These are phyloP conservation scores for Eilema caniola DNA, from an alignment of 2,888 invertebrate species.

Conservation along the genomic window DNA sequence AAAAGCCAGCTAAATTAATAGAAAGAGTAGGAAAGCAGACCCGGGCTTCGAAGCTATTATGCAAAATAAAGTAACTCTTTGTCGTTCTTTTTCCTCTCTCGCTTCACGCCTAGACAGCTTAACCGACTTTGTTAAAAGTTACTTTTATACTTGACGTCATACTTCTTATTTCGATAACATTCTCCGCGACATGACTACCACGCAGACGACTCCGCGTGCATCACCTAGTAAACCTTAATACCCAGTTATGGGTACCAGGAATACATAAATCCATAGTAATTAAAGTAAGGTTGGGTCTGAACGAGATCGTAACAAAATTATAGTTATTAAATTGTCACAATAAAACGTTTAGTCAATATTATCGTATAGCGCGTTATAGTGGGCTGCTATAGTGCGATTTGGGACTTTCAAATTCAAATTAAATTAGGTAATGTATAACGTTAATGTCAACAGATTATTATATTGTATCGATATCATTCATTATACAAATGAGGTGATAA, in stretches of 20 bases:
- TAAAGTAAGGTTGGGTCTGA: background rate
- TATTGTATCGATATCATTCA: background rate
- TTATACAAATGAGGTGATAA: background rate
- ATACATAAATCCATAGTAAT: background rate
- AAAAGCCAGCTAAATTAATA: too few relatives aligned
- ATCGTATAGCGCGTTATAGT: background rate
- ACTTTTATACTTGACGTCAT: too few relatives aligned
- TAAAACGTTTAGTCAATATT: constrained; percentile 3
- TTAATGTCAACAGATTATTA: constrained; percentile 3
- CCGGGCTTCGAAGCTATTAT: too few relatives aligned
- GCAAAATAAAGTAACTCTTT: too few relatives aligned
- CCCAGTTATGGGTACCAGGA: background rate
- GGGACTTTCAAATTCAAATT: background rate
- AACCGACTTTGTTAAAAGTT: too few relatives aligned
- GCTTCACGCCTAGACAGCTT: too few relatives aligned
- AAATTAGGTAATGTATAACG: constrained; percentile 4
- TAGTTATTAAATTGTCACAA: constrained; percentile 1
- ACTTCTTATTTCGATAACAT: too few relatives aligned
- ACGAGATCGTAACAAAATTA: background rate
- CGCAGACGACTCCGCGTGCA: too few relatives aligned
- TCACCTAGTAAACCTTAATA: background rate
- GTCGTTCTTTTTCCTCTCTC: too few relatives aligned
- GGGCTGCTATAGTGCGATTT: background rate
- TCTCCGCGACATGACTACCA: too few relatives aligned
- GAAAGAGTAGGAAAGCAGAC: too few relatives aligned